Conservation (phyloP, 1,140 invertebrate species). For the Drosophila asahinai region DNA sequence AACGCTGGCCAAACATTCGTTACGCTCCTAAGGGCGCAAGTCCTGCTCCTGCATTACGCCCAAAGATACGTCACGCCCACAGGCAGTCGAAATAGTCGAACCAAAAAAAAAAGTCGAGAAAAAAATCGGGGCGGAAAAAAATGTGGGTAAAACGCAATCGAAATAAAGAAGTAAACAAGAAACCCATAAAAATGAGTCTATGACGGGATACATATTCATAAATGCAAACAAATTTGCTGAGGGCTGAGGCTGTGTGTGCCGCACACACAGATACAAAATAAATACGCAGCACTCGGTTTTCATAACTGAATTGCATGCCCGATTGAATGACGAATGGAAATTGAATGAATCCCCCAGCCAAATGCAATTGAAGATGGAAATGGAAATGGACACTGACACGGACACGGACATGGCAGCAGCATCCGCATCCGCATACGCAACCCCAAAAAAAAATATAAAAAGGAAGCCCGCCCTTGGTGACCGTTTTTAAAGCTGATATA, state of each 20-base stretch:
- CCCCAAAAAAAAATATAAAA: background rate
- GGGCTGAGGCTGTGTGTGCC: background rate
- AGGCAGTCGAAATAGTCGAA: constrained; percentile 4
- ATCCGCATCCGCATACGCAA: background rate
- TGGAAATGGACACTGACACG: constrained; percentile 30
- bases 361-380: constrained; percentile 60
- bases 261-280: constrained; percentile 57
- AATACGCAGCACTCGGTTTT: constrained; percentile 66
- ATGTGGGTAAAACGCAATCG: constrained; percentile 35
- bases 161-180: constrained; percentile 64
- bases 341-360: constrained; percentile 55
- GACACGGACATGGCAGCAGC: constrained; percentile 21
- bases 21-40: constrained; percentile 16
- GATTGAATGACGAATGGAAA: constrained; percentile 66
- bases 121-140: constrained; percentile 26
- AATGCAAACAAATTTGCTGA: constrained; percentile 72
- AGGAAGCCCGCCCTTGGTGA: constrained; percentile 6
- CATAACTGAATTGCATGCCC: constrained; percentile 71
- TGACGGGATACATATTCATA: constrained; percentile 61
- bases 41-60: constrained; percentile 65
- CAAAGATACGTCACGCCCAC: constrained; percentile 68
- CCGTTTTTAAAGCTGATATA: constrained; percentile 48
- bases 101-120: constrained; percentile 13
- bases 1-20: constrained; percentile 46
- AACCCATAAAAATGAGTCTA: constrained; percentile 66